These are phyloP conservation scores for Chloropsis cyanopogon DNA, from an alignment of 2,113 vertebrate species.

Conservation along the genomic window DNA sequence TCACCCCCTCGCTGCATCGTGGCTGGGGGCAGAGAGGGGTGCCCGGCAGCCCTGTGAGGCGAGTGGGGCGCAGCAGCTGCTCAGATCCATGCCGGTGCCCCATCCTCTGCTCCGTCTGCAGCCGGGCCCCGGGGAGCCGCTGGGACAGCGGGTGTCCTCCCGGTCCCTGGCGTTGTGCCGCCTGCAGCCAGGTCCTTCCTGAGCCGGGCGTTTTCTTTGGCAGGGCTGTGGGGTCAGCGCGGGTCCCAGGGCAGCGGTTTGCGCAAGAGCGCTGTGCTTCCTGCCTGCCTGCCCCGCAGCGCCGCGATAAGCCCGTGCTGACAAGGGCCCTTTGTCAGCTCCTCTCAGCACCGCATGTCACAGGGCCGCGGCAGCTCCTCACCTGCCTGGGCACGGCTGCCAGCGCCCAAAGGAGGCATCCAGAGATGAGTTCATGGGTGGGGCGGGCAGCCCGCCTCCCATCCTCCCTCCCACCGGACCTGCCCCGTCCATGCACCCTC, in stretches of 20 bases:
- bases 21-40: background rate
- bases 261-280: background rate
- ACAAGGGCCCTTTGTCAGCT: slow-evolving; percentile 49
- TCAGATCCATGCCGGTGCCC: background rate
- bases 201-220: background rate
- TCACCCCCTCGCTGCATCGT: fast-evolving
- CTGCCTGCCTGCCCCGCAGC: background rate
- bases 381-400: background rate
- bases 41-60: fast-evolving
- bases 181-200: background rate
- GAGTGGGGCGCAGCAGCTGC: fast-evolving
- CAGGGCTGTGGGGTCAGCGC: fast-evolving
- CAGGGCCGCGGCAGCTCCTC: background rate
- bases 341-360: background rate
- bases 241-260: background rate
- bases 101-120: background rate
- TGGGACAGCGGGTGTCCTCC: background rate
- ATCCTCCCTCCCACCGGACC: background rate
- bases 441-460: background rate
- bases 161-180: fast-evolving
- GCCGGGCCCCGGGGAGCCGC: background rate
- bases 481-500: background rate
- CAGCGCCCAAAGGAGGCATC: background rate
- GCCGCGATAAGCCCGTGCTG: fast-evolving
- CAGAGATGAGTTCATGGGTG: background rate